Percentiles rank a stretch among this genome's conserved stretches.
These are phyloP conservation scores for Otis tarda DNA, from an alignment of 2,113 vertebrate species.

Conservation along the genomic window DNA sequence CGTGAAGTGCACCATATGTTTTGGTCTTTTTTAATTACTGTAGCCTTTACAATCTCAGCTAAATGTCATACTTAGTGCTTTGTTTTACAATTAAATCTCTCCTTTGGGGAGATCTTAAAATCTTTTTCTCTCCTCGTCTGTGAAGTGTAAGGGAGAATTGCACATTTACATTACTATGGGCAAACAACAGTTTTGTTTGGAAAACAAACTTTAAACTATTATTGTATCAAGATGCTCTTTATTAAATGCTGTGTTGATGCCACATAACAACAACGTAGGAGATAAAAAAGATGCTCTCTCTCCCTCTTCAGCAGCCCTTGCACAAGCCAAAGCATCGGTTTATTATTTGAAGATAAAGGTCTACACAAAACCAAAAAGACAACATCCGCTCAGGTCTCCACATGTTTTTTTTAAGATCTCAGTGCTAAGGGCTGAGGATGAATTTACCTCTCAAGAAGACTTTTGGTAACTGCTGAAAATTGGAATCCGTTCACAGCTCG, in stretches of 20 bases:
- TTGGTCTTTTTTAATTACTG: slow-evolving; percentile 30
- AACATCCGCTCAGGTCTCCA: neutral
- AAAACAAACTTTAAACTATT: slow-evolving; percentile 38
- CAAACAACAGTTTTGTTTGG: slow-evolving; percentile 24
- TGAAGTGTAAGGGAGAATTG: neutral
- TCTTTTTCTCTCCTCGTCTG: neutral
- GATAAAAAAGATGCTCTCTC: neutral
- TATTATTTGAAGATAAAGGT: neutral
- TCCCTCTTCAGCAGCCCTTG: neutral
- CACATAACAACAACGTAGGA: neutral
- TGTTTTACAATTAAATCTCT: slow-evolving; percentile 39
- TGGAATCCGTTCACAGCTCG: neutral
- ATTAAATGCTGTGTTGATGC: neutral
- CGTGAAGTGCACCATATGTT: slow-evolving; percentile 10
- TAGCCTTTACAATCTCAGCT: slow-evolving; percentile 32
- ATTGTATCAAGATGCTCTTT: neutral
- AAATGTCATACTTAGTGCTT: slow-evolving; percentile 46
- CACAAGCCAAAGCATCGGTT: neutral
- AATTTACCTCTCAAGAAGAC: neutral
- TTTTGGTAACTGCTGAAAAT: neutral
- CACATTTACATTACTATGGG: slow-evolving; percentile 21
- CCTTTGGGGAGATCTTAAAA: neutral
- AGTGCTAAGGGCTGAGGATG: neutral
- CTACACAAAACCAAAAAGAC: neutral
- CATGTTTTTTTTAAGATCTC: neutral